Base-by-base conservation (phyloP, 2,888 invertebrate species). In the Stenoptilia bipunctidactyla region DNA sequence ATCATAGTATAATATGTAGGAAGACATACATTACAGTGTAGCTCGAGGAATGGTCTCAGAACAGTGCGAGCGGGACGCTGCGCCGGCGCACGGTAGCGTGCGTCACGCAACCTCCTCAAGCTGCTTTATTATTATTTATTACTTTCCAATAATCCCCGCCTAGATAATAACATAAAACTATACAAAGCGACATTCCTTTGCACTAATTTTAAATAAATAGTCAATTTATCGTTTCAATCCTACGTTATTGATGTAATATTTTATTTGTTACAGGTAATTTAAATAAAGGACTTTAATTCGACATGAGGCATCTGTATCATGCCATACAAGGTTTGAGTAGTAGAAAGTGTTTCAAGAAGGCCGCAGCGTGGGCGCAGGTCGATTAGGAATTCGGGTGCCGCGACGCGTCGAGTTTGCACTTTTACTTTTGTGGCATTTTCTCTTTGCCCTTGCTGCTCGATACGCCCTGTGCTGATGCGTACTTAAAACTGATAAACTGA, bases 41-140 rank as follows among this genome's bases (percentile, higher is more conserved):
- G 20, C 20, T 20, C 8, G 20, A 20, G 20, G 20, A 20, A 20
- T 20, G 20, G 8, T n/a, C n/a, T n/a, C n/a, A n/a, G 35, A 13
- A 5, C 13, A 9, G 39, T 37, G 27, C 27, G 5, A 9, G 9
- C 38, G 43, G 47, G 42, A 36, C 39, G 50, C 48, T 49, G 55
- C 54, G 55, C 55, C 51, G 40, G 56, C 58, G 56, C 57, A 59
- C 64, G 54, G 74, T 80, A 65, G 77, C 79, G 79, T 80, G 79
- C 69, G 55, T 68, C 79, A 80, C 79, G 79, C 79, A 61, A 76
- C 56, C 61, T 66, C 65, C 53, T 3, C 20, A n/a, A 3, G 20
- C 20, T 20, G 56, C 64, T 76, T 73, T 74, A 75, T 74, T 80
- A 79, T 80, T 80, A 80, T 82, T 79, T 80, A 80, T 76, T 77